Evolutionary conservation across 2,797 vertebrate species (phyloP).

Genomic region (Pangasius djambal): DNA sequence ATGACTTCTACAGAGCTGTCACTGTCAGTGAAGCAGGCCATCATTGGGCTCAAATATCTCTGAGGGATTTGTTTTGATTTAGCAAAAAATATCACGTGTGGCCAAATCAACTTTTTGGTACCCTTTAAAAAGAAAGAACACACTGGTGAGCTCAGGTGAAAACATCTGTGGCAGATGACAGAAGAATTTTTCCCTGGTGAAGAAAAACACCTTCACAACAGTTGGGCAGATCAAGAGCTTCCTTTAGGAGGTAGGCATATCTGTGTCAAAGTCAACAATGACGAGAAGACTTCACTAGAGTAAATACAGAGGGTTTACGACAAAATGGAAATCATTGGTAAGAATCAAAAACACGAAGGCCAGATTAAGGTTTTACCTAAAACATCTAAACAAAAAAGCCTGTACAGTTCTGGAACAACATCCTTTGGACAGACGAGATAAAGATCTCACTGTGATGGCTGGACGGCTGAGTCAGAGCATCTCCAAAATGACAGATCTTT

Average conservation of each 20-base stretch:
- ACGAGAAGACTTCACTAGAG: not conserved
- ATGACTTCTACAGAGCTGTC: not conserved
- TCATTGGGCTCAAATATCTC: not conserved
- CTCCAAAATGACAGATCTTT: too few relatives aligned
- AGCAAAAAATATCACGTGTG: slow-evolving; percentile 32
- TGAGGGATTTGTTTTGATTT: too few relatives aligned
- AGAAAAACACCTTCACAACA: not conserved
- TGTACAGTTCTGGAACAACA: not conserved
- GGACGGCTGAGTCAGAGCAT: too few relatives aligned
- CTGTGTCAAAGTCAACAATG: not conserved
- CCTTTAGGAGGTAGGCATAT: not conserved
- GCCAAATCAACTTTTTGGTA: slow-evolving; percentile 41
- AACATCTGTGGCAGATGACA: not conserved
- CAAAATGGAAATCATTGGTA: not conserved
- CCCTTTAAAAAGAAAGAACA: not conserved
- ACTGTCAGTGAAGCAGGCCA: not conserved
- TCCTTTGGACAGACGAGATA: not conserved
- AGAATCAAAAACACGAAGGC: not conserved
- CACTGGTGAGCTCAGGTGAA: not conserved
- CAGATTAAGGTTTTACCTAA: not conserved
- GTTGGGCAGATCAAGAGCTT: not conserved
- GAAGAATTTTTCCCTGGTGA: not conserved
- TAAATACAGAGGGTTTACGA: not conserved
- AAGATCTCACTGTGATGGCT: too few relatives aligned
- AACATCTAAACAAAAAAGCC: not conserved